Evolutionary conservation across 1,140 invertebrate species (phyloP).

Genomic region (Chymomyza costata): DNA sequence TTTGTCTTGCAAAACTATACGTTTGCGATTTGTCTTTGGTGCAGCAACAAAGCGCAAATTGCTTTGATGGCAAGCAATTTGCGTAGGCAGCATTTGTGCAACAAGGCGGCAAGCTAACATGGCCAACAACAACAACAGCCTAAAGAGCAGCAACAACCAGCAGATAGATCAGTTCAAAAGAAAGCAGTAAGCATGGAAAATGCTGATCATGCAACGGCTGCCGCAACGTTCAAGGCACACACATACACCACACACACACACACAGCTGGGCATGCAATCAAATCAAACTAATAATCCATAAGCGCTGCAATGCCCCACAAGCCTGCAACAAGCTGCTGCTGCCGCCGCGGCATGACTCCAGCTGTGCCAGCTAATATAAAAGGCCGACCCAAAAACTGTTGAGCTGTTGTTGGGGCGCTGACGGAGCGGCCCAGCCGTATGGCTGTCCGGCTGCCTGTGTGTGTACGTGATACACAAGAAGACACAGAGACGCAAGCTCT

Average conservation of each 20-base stretch:
- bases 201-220: conserved; percentile 56
- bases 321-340: conserved; percentile 1
- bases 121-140: conserved; percentile 19
- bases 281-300: conserved; percentile 74
- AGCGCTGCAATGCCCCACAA: conserved; percentile 34
- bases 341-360: conserved; percentile 39
- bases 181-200: conserved; percentile 31
- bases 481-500: conserved; percentile 39
- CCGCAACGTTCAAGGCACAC: conserved; percentile 1
- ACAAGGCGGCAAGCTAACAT: neutral
- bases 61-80: no score
- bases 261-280: conserved; percentile 44
- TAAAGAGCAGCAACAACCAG: conserved; percentile 12
- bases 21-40: conserved; percentile 47
- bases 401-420: conserved; percentile 51
- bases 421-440: conserved; percentile 24
- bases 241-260: neutral
- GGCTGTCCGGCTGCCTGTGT: neutral
- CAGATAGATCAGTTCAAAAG: no score
- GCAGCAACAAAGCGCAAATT: conserved; percentile 64
- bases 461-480: conserved; percentile 54
- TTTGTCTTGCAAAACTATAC: conserved; percentile 36
- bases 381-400: conserved; percentile 47
- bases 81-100: conserved; percentile 35
- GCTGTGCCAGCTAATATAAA: conserved; percentile 70